Percentiles rank a stretch among this genome's conserved stretches.
Conservation (phyloP, 1,140 invertebrate species). For the Drosophila yakuba region DNA sequence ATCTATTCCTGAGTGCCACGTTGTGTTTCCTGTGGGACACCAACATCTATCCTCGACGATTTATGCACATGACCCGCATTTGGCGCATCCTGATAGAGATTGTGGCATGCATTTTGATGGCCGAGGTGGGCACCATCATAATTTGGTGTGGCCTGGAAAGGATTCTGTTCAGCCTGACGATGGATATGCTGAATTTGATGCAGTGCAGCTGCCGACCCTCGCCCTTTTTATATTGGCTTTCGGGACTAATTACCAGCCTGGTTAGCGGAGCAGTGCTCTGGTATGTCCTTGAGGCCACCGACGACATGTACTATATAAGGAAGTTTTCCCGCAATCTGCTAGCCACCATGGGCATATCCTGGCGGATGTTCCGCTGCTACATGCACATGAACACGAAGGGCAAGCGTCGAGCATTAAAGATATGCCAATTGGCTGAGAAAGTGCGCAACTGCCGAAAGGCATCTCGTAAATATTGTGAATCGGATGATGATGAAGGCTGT, state of each 20-base stretch:
- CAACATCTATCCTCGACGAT: conserved; percentile 48
- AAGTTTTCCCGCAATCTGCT: background rate
- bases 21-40: conserved; percentile 46
- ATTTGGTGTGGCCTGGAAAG: conserved; percentile 62
- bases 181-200: conserved; percentile 3
- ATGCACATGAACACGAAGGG: conserved; percentile 12
- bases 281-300: conserved; percentile 55
- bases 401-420: conserved; percentile 19
- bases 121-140: conserved; percentile 42
- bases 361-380: conserved; percentile 18
- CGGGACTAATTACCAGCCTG: conserved; percentile 22
- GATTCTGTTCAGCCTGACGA: conserved; percentile 24
- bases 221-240: conserved; percentile 22
- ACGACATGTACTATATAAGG: conserved; percentile 2
- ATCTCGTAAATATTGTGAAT: background rate
- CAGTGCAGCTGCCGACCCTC: background rate
- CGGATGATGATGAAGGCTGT: background rate
- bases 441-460: background rate
- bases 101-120: conserved; percentile 36
- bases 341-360: background rate
- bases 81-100: conserved; percentile 46
- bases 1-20: conserved; percentile 44
- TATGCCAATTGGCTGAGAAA: conserved; percentile 24
- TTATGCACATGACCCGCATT: conserved; percentile 30
- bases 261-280: conserved; percentile 27